phyloP scores from a whole-genome alignment of 2,888 invertebrate species.

The Agriopis aurantiaria region DNA sequence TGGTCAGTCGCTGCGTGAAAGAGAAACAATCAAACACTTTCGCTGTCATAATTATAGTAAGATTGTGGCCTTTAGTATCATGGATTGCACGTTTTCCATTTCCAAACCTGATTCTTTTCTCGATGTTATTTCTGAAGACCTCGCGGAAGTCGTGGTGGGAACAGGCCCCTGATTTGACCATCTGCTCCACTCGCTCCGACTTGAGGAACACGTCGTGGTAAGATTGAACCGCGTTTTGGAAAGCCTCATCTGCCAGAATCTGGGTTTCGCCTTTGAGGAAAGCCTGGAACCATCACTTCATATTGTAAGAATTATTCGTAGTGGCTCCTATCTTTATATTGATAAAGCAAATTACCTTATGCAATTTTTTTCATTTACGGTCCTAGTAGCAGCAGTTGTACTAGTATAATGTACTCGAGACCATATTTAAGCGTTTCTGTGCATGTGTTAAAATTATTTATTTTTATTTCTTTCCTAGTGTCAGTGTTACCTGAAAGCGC shows the following conservation, averaged over 20 bases:
- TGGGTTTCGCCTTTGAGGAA: conserved; percentile 99
- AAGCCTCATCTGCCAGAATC: conserved; percentile 98
- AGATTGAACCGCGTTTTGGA: conserved; percentile 99
- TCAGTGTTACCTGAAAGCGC: conserved; percentile 93
- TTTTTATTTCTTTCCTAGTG: background rate
- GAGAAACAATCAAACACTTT: no score
- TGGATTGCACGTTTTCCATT: background rate
- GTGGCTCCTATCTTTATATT: background rate
- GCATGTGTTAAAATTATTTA: background rate
- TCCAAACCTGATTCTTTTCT: conserved; percentile 96
- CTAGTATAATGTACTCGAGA: no score
- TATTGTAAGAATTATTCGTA: background rate
- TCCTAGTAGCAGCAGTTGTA: no score
- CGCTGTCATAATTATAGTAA: no score
- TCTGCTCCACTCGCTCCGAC: conserved; percentile 97
- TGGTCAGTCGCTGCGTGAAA: no score
- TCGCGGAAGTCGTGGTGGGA: conserved; percentile 99
- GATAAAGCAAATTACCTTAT: background rate
- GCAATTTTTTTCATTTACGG: no score
- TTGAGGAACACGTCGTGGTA: conserved; percentile 98
- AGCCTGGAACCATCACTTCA: conserved; percentile 82
- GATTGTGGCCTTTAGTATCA: background rate
- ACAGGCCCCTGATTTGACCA: conserved; percentile 99
- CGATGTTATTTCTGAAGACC: conserved; percentile 97
- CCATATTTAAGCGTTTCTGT: no score